Evolutionary conservation across 1,140 invertebrate genomes (phyloP), one percentile per base, ranked within the genome.

Genomic region (Apis dorsata): DNA sequence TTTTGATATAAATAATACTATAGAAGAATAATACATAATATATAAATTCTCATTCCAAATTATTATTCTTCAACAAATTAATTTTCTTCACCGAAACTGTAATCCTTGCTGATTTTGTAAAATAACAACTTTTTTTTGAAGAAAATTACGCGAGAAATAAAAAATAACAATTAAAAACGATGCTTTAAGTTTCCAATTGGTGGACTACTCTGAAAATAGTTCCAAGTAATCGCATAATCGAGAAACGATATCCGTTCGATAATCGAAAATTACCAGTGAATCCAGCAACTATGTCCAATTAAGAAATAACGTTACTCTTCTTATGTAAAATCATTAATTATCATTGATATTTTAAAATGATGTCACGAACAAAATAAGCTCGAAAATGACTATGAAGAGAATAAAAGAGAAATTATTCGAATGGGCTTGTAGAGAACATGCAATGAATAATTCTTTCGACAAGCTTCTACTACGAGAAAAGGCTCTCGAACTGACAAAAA

Each of bases 351-450:
- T 24, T 53, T 17, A 1, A 1, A 24, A 17, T 7, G 24, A 19
- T 17, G n/a, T 10, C 17, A 17, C 12, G 2, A 10, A 44, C 2
- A 17, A 66, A 8, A 7, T 4, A 12, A 17, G 21, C 5, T 2
- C 24, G 5, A 44, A 10, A 3, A 10, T 2, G 2, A 19, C 0
- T 5, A 86, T 87, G 81, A 84, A 78, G 34, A 8, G 28, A 15
- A 66, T 84, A 19, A 90, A 87, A 66, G 83, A 91, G 10, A 83
- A 89, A 68, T 73, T 93, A 10, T 86, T 93, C 2, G 85, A 75
- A 77, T 92, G 92, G 92, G 85, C 89, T 34, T 78, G 92, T 63
- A 85, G 91, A 60, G 90, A 79, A 59, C 86, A 91, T 75, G 91
- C 92, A 11, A 91, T 79, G 13, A 90, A 91, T 57, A 76, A 73